Percentiles rank a stretch among this genome's conserved stretches.
Evolutionary conservation across 2,113 vertebrate genomes (phyloP).

Genomic region (Anser cygnoides): DNA sequence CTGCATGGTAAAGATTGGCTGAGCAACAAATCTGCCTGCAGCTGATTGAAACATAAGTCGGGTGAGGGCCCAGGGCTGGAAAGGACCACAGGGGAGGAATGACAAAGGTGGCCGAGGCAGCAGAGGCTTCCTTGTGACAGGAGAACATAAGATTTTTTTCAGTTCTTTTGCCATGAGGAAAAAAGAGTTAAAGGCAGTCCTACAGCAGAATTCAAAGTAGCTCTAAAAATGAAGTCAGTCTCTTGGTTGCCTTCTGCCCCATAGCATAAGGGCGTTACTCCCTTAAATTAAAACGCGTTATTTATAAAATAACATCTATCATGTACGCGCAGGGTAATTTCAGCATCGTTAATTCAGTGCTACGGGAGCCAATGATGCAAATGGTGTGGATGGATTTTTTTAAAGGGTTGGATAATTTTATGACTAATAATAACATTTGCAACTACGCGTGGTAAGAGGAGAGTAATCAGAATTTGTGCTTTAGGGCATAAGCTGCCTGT

Average conservation of each 20-base stretch:
- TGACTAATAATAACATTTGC: slow-evolving; percentile 41
- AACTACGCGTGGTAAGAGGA: background rate
- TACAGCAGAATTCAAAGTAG: background rate
- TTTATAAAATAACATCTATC: background rate
- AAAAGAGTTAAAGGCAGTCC: background rate
- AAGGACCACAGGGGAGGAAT: background rate
- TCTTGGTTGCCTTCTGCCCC: background rate
- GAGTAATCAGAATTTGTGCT: slow-evolving; percentile 25
- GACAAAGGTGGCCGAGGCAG: background rate
- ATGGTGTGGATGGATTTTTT: background rate
- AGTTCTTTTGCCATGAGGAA: background rate
- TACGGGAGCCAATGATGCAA: background rate
- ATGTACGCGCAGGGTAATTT: background rate
- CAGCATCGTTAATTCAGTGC: background rate
- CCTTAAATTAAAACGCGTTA: background rate
- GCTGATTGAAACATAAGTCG: background rate
- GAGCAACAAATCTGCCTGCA: background rate
- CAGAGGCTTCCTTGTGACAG: background rate
- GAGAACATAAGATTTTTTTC: background rate
- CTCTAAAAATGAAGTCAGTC: background rate
- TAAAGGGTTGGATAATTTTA: slow-evolving; percentile 24
- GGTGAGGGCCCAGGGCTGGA: background rate
- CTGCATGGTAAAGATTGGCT: background rate
- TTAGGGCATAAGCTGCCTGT: slow-evolving; percentile 22
- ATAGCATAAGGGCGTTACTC: background rate